These are phyloP conservation scores for Corythornis cristatus DNA, from an alignment of 2,113 vertebrate genomes.

Conservation along the genomic window DNA sequence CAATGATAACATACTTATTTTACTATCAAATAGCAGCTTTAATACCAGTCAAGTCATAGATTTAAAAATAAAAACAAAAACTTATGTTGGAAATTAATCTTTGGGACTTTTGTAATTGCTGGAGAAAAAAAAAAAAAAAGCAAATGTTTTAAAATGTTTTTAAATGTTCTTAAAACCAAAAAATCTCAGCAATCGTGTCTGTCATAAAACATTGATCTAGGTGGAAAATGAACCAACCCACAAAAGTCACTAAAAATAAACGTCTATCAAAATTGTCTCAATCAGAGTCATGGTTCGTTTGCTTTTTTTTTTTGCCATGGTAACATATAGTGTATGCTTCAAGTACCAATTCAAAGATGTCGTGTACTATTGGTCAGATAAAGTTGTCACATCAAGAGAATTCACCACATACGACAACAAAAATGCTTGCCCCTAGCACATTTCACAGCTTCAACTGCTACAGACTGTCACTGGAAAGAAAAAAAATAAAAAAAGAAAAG, in stretches of 20 bases:
- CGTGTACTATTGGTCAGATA: conserved; percentile 76
- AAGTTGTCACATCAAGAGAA: conserved; percentile 79
- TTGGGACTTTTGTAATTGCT: conserved; percentile 78
- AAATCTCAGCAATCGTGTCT: conserved; percentile 71
- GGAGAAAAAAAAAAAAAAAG: conserved; percentile 62
- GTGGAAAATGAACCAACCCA: conserved; percentile 78
- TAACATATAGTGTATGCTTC: conserved; percentile 77
- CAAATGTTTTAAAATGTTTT: conserved; percentile 62
- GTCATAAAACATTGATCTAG: conserved; percentile 76
- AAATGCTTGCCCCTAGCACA: conserved; percentile 84
- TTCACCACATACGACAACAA: conserved; percentile 82
- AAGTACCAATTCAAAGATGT: conserved; percentile 82
- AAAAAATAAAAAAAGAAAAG: conserved; percentile 29
- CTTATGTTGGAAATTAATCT: conserved; percentile 78
- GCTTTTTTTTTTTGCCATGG: conserved; percentile 73
- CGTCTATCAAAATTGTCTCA: conserved; percentile 73
- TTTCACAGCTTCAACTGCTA: conserved; percentile 86
- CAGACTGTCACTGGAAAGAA: conserved; percentile 79
- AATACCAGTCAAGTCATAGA: conserved; percentile 90
- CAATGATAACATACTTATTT: conserved; percentile 86
- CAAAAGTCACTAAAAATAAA: conserved; percentile 79
- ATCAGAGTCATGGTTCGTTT: conserved; percentile 67
- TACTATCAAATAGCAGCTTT: conserved; percentile 98
- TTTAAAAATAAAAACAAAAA: conserved; percentile 73
- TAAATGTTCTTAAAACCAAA: conserved; percentile 1